Evolutionary conservation across 37 sponge, comb jelly and placozoan species (phyloP).

Genomic region (Sycon ciliatum): DNA sequence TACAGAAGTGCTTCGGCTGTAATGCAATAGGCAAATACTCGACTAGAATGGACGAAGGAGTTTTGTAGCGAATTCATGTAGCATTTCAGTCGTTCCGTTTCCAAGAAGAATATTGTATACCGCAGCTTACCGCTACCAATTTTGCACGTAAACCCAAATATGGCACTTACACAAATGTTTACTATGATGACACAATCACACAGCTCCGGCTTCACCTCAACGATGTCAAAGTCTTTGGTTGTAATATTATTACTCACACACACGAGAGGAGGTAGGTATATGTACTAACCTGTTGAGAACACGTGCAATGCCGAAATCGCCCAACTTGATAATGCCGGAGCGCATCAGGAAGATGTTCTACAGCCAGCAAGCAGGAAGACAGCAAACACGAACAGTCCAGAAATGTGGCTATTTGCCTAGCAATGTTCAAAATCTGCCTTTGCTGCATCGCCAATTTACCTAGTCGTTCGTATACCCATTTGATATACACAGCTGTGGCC

Average conservation of each 20-base stretch:
- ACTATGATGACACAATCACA: background rate
- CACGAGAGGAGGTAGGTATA: background rate
- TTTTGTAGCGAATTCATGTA: background rate
- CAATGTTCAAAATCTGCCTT: too few relatives aligned
- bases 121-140: too few relatives aligned
- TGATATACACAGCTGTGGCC: too few relatives aligned
- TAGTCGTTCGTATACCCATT: too few relatives aligned
- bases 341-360: constrained; percentile 87
- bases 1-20: background rate
- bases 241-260: too few relatives aligned
- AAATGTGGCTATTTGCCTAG: too few relatives aligned
- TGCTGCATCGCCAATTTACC: too few relatives aligned
- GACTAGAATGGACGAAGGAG: background rate
- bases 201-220: background rate
- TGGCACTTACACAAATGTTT: too few relatives aligned
- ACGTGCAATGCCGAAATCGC: constrained; percentile 90
- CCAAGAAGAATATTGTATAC: too few relatives aligned
- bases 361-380: background rate
- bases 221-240: background rate
- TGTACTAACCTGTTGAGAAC: constrained; percentile 59
- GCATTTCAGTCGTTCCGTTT: background rate
- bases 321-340: constrained; percentile 69
- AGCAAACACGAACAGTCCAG: too few relatives aligned
- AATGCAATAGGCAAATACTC: background rate
- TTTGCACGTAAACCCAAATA: too few relatives aligned